Conservation (phyloP, 1,140 invertebrate genomes). For the Grapholita molesta region DNA sequence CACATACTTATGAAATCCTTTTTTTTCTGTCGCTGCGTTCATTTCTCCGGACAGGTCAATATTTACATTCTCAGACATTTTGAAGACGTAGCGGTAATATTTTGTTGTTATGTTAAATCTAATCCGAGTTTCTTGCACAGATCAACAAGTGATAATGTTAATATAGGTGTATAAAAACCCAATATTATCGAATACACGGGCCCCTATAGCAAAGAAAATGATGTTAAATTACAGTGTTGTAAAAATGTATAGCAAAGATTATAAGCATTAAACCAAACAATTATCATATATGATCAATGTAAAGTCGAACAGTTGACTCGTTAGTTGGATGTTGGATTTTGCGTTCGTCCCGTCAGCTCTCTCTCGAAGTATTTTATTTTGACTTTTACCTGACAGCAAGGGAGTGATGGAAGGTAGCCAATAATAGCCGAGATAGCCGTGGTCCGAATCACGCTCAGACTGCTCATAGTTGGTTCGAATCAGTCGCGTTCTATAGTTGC, state of each 20-base stretch:
- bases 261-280: too few species aligned
- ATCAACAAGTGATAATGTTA: not conserved
- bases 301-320: too few species aligned
- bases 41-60: conserved; percentile 70
- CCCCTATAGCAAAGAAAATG: not conserved
- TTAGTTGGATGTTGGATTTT: not conserved
- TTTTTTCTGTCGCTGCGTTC: conserved; percentile 61
- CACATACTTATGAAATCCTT: conserved; percentile 74
- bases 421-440: too few species aligned
- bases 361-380: not conserved
- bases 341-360: not conserved
- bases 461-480: too few species aligned
- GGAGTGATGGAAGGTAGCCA: too few species aligned
- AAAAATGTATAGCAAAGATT: too few species aligned
- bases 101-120: not conserved
- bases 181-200: not conserved
- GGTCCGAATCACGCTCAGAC: too few species aligned
- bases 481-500: too few species aligned
- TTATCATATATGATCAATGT: too few species aligned
- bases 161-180: not conserved
- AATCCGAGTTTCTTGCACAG: not conserved
- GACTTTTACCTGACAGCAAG: not conserved
- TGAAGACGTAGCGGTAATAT: conserved; percentile 5
- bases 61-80: conserved; percentile 65
- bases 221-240: not conserved